phyloP scores from a whole-genome alignment of 2,888 invertebrate species.

The Lagria hirta region DNA sequence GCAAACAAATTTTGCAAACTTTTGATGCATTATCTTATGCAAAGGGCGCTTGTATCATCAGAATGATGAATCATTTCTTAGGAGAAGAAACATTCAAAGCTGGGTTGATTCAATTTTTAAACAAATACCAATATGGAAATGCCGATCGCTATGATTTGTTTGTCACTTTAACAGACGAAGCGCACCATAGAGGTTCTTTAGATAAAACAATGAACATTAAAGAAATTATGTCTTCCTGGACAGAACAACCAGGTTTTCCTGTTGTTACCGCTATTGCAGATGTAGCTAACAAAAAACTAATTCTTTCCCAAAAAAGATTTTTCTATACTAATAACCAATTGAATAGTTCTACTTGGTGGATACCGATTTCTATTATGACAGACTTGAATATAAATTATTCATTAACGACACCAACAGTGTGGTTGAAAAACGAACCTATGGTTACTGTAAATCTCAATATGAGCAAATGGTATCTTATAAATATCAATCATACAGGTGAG shows the following conservation, averaged over 20 bases:
- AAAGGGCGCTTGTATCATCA: constrained; percentile 70
- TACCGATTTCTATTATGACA: constrained; percentile 56
- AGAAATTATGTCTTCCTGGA: constrained; percentile 70
- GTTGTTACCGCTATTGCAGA: constrained; percentile 60
- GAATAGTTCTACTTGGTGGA: constrained; percentile 53
- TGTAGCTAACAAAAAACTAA: constrained; percentile 47
- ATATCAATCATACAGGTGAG: constrained; percentile 65
- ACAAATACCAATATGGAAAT: constrained; percentile 59
- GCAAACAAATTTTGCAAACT: constrained; percentile 64
- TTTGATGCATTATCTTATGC: constrained; percentile 74
- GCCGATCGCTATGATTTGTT: constrained; percentile 72
- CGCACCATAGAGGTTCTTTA: constrained; percentile 49
- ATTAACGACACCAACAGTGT: constrained; percentile 54
- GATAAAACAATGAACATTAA: constrained; percentile 56
- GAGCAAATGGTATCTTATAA: constrained; percentile 65
- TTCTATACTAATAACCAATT: constrained; percentile 35
- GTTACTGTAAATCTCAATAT: constrained; percentile 39
- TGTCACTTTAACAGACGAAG: constrained; percentile 63
- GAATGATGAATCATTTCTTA: constrained; percentile 72
- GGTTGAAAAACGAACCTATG: constrained; percentile 55
- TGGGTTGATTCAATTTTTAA: constrained; percentile 58
- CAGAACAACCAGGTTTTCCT: constrained; percentile 68
- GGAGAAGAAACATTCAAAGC: constrained; percentile 62
- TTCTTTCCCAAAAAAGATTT: constrained; percentile 52
- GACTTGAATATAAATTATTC: constrained; percentile 43